Evolutionary conservation across 2,797 vertebrate species (phyloP), one percentile per base, ranked within the genome.

Genomic region (Eulemur rubriventer): DNA sequence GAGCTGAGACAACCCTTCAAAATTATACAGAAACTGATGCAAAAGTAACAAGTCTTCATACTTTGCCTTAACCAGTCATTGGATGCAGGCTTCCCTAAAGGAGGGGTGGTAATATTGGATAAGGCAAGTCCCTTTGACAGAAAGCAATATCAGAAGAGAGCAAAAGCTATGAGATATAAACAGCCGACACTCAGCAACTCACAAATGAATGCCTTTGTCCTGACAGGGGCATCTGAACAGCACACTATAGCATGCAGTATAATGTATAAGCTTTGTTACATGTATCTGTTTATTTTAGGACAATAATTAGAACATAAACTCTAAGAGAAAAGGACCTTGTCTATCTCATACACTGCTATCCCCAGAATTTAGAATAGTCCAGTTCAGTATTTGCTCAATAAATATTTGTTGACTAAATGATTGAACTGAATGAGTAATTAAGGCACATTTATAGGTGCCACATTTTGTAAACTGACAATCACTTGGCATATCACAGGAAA

Each of bases 381-480:
- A 78, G 69, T 43, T 83, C 82, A 38, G 20, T 80, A 85, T 94
- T 96, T 95, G 85, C 50, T 95, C 82, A 92, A 2, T 75, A 92
- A 86, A 7, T 78, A 70, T 95, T 95, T 96, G 92, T 94, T 91
- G 94, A 86, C 90, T 93, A 84, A 94, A 72, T 95, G 72, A 94
- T 30, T 87, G 88, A 92, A 93, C 35, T 89, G 75, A 97, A 79
- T 91, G 75, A 89, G 57, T 89, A 97, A 97, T 94, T 97, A 96
- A 96, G 67, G 8, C 30, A 70, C 79, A 96, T 96, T 96, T 94
- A 89, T 96, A 91, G 75, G 70, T 96, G 46, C 52, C 33, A 67
- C 78, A 93, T 96, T 97, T 97, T 96, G 65, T 89, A 96, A 97
- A 89, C 85, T 89, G 95, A 95, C 83, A 93, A 91, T 96, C 78